A percentile compares a stretch with the other conserved stretches of the same genome.
Conservation (phyloP, 2,797 vertebrate genomes). For the Enteromius fasciolatus region DNA sequence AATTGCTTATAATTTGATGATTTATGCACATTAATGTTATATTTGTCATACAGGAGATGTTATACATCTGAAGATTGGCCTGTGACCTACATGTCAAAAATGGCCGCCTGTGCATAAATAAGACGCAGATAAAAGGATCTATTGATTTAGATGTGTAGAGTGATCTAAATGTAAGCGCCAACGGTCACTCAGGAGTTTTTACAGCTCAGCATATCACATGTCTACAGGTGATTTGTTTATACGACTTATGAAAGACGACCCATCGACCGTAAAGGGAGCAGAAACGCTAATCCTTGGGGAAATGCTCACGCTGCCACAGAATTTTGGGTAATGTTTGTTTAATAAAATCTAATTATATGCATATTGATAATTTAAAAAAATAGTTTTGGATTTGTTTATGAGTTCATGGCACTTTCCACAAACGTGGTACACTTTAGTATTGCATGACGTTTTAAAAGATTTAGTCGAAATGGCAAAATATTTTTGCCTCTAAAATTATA, state of each 20-base stretch:
- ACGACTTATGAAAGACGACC: conserved; percentile 93
- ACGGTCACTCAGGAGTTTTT: conserved; percentile 13
- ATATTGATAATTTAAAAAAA: background rate
- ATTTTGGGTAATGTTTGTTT: conserved; percentile 87
- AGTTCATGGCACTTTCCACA: background rate
- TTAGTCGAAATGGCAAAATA: background rate
- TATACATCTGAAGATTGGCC: background rate
- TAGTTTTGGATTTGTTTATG: background rate
- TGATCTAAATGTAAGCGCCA: conserved; percentile 9
- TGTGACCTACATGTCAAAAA: background rate
- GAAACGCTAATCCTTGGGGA: conserved; percentile 95
- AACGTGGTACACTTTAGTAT: background rate
- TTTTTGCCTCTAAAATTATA: background rate
- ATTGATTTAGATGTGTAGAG: conserved; percentile 1
- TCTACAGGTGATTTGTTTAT: conserved; percentile 85
- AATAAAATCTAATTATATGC: background rate
- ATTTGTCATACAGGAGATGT: background rate
- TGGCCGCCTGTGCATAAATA: background rate
- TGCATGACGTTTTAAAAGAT: no score
- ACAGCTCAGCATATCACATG: conserved; percentile 39
- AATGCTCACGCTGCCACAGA: conserved; percentile 98
- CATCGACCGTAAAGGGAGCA: conserved; percentile 93
- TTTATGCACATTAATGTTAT: background rate
- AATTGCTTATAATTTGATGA: background rate
- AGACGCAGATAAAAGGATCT: background rate